A percentile compares a stretch with the other conserved stretches of the same genome.
These are phyloP conservation scores for Megaceryle maxima DNA, from an alignment of 2,113 vertebrate species.

Conservation along the genomic window DNA sequence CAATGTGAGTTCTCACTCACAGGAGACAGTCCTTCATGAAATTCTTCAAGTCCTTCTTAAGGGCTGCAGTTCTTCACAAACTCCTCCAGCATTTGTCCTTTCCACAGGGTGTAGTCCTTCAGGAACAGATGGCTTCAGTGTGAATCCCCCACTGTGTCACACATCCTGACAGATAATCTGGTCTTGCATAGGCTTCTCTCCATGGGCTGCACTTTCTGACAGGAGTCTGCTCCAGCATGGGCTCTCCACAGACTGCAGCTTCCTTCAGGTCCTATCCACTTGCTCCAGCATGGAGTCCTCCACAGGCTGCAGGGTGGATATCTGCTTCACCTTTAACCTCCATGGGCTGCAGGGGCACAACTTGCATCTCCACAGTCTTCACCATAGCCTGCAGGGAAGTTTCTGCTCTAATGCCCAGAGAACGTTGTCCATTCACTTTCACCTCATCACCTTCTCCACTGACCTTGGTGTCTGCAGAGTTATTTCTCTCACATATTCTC, in stretches of 20 bases:
- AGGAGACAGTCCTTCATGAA: background rate
- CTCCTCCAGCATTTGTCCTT: background rate
- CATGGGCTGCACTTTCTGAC: background rate
- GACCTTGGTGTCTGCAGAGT: background rate
- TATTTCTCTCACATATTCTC: background rate
- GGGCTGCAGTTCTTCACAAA: background rate
- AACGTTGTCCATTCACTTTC: background rate
- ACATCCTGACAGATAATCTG: background rate
- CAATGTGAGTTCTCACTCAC: rapidly evolving
- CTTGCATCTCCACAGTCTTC: background rate
- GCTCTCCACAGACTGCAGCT: background rate
- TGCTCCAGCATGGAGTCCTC: background rate
- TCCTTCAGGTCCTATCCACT: background rate
- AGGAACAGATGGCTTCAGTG: rapidly evolving
- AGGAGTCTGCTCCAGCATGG: rapidly evolving
- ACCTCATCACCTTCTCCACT: background rate
- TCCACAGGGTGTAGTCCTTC: background rate
- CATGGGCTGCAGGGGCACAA: background rate
- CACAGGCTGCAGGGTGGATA: background rate
- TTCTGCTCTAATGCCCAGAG: rapidly evolving
- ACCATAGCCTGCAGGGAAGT: background rate
- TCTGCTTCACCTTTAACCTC: background rate
- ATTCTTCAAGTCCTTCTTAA: background rate
- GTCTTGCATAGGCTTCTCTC: background rate
- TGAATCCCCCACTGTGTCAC: rapidly evolving